phyloP scores from a whole-genome alignment of 1,140 invertebrate species.

The Listronotus oregonensis region DNA sequence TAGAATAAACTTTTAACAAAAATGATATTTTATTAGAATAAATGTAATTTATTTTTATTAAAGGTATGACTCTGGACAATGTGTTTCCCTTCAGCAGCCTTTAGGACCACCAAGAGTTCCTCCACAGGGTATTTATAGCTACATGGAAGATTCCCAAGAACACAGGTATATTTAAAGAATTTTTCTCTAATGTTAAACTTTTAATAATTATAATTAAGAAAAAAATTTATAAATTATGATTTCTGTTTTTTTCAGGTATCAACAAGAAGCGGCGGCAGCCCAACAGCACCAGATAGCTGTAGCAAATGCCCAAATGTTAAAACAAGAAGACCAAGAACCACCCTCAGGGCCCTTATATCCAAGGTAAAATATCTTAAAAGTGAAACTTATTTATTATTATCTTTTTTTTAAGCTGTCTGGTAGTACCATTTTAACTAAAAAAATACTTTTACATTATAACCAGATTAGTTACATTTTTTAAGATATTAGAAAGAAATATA shows the following conservation, averaged over 20 bases:
- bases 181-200: too few relatives aligned
- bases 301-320: conserved; percentile 64
- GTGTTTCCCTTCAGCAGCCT: conserved; percentile 64
- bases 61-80: conserved; percentile 57
- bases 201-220: too few relatives aligned
- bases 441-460: too few relatives aligned
- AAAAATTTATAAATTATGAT: background rate
- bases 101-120: conserved; percentile 62
- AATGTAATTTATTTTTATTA: conserved; percentile 27
- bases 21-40: background rate
- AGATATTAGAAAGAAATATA: too few relatives aligned
- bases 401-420: too few relatives aligned
- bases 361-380: conserved; percentile 64
- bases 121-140: conserved; percentile 59
- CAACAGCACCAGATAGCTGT: conserved; percentile 68
- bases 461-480: too few relatives aligned
- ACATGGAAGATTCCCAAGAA: conserved; percentile 61
- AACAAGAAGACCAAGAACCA: conserved; percentile 64
- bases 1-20: too few relatives aligned
- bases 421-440: too few relatives aligned
- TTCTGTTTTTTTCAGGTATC: conserved; percentile 60
- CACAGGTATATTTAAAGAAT: conserved; percentile 52
- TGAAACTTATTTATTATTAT: too few relatives aligned
- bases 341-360: conserved; percentile 71
- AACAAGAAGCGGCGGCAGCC: conserved; percentile 61